Percentiles rank a stretch among this genome's conserved stretches.
phyloP scores from a whole-genome alignment of 2,113 vertebrate genomes.

The Calyptomena viridis region DNA sequence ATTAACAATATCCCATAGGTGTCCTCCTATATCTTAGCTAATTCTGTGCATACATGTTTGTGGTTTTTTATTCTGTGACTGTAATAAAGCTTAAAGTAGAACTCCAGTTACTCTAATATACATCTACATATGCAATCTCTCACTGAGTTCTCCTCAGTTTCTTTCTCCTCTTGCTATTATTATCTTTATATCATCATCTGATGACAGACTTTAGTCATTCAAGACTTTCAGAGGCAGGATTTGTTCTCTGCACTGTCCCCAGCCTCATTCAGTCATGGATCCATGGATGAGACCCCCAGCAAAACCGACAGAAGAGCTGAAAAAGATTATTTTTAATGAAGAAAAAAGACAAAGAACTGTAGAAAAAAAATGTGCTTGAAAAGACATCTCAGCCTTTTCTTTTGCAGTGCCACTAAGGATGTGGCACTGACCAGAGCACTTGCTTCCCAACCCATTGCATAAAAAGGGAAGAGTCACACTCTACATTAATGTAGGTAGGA shows the following conservation, averaged over 20 bases:
- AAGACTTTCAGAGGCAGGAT: not conserved
- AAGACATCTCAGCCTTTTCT: not conserved
- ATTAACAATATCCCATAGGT: not conserved
- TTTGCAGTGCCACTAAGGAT: not conserved
- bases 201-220: not conserved
- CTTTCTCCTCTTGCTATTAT: not conserved
- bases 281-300: not conserved
- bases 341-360: not conserved
- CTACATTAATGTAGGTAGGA: not conserved
- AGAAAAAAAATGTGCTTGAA: not conserved
- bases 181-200: not conserved
- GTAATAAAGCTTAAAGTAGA: not conserved
- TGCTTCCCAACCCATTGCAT: not conserved
- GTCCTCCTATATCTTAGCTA: not conserved
- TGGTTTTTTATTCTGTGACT: not conserved
- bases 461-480: not conserved
- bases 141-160: not conserved
- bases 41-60: not conserved
- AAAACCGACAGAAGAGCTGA: not conserved
- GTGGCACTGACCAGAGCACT: not conserved
- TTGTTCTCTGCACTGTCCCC: not conserved
- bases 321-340: not conserved
- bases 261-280: not conserved
- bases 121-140: not conserved
- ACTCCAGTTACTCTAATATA: not conserved